A percentile compares a stretch with the other conserved stretches of the same genome.
phyloP scores from a whole-genome alignment of 1,140 invertebrate genomes.

The Hyphantria cunea region DNA sequence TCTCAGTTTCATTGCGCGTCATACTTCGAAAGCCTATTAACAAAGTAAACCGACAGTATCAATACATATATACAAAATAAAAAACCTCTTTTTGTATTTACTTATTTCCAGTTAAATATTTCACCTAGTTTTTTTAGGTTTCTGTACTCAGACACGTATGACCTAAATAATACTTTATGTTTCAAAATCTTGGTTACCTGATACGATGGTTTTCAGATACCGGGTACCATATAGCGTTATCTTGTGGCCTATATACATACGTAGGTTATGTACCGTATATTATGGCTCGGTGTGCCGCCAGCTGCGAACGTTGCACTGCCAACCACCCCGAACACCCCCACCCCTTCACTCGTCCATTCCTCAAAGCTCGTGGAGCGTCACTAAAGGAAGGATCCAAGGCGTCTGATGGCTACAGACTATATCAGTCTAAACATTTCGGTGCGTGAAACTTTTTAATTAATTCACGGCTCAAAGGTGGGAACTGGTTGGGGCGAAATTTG shows the following conservation, averaged over 20 bases:
- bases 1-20: too few relatives aligned
- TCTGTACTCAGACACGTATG: neutral
- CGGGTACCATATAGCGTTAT: constrained; percentile 26
- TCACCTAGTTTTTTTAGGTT: too few relatives aligned
- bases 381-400: constrained; percentile 32
- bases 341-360: constrained; percentile 37
- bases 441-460: constrained; percentile 28
- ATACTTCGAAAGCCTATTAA: too few relatives aligned
- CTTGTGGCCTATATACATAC: constrained; percentile 25
- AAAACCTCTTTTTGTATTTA: too few relatives aligned
- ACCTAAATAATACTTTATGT: constrained; percentile 18
- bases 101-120: too few relatives aligned
- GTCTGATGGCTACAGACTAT: constrained; percentile 13
- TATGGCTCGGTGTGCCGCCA: constrained; percentile 36
- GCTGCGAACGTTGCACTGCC: constrained; percentile 39
- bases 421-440: constrained; percentile 14
- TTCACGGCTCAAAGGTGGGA: constrained; percentile 17
- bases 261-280: constrained; percentile 26
- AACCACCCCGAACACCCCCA: constrained; percentile 2
- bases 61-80: too few relatives aligned
- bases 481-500: constrained; percentile 1
- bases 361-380: constrained; percentile 44
- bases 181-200: constrained; percentile 17
- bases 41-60: too few relatives aligned
- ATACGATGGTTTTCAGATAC: constrained; percentile 25